These are phyloP conservation scores for Drosophila azteca DNA, from an alignment of 1,140 invertebrate species.

Conservation along the genomic window DNA sequence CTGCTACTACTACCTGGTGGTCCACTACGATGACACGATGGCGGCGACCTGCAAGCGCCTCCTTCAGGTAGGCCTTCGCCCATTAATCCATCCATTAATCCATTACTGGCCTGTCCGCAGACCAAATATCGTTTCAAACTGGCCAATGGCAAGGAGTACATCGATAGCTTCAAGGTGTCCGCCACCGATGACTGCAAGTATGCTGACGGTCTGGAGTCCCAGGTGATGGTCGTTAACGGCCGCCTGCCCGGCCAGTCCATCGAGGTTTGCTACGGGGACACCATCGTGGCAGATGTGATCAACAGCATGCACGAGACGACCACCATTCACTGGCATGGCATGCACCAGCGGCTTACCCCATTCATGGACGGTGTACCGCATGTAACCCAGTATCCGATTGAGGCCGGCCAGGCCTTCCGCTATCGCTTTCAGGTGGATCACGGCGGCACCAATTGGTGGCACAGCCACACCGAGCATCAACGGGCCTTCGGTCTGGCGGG, in stretches of 20 bases:
- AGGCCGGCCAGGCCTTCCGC: slow-evolving; percentile 85
- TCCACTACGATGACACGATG: slow-evolving; percentile 80
- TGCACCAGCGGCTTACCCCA: slow-evolving; percentile 84
- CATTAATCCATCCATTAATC: not conserved
- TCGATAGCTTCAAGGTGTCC: slow-evolving; percentile 50
- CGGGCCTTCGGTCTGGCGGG: slow-evolving; percentile 84
- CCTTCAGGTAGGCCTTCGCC: slow-evolving; percentile 32
- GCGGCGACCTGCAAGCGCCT: slow-evolving; percentile 67
- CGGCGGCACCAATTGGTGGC: slow-evolving; percentile 83
- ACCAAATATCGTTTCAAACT: slow-evolving; percentile 64
- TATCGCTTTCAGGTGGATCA: slow-evolving; percentile 85
- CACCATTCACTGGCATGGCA: slow-evolving; percentile 85
- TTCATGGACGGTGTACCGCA: slow-evolving; percentile 89
- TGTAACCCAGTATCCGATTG: slow-evolving; percentile 89
- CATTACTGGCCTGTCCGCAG: slow-evolving; percentile 7
- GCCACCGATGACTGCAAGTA: slow-evolving; percentile 85
- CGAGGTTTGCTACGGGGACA: slow-evolving; percentile 86
- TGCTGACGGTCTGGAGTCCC: slow-evolving; percentile 85
- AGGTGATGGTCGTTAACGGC: slow-evolving; percentile 86
- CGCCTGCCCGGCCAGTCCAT: slow-evolving; percentile 85
- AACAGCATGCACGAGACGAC: slow-evolving; percentile 85
- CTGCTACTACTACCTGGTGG: slow-evolving; percentile 81
- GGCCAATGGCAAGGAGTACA: slow-evolving; percentile 53
- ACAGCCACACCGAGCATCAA: slow-evolving; percentile 83
- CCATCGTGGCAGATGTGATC: slow-evolving; percentile 85